Conservation (phyloP, 2,888 invertebrate species). For the Dolichopus griseipennis region DNA sequence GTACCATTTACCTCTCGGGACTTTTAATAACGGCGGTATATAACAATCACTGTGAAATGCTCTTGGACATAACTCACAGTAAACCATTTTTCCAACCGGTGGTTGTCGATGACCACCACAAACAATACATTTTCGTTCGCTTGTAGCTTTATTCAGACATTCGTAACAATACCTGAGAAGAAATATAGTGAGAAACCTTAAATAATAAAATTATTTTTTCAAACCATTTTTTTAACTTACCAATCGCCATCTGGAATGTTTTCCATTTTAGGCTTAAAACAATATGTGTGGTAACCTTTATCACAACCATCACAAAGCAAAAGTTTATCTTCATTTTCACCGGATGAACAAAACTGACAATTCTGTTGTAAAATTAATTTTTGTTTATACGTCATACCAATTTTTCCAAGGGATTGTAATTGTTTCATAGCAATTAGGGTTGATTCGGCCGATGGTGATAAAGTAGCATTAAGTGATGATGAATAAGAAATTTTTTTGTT, state of each 20-base stretch:
- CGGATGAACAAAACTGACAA: conserved; percentile 94
- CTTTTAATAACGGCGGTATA: conserved; percentile 74
- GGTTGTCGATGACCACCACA: conserved; percentile 66
- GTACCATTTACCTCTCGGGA: conserved; percentile 80
- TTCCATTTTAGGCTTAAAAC: conserved; percentile 94
- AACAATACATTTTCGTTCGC: conserved; percentile 87
- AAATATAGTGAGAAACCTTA: background rate
- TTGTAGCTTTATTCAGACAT: conserved; percentile 87
- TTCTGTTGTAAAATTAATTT: conserved; percentile 55
- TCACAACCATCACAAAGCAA: conserved; percentile 96
- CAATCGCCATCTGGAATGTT: conserved; percentile 96
- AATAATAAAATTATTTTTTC: background rate
- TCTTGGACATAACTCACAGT: conserved; percentile 83
- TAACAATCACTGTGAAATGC: conserved; percentile 92
- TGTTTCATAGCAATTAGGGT: background rate
- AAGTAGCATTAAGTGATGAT: conserved; percentile 12
- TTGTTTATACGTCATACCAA: conserved; percentile 30
- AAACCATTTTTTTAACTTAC: conserved; percentile 47
- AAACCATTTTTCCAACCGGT: conserved; percentile 56
- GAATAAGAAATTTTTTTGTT: conserved; percentile 21
- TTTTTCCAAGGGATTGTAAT: background rate
- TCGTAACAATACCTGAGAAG: conserved; percentile 81
- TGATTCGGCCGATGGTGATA: conserved; percentile 28
- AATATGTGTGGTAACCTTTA: conserved; percentile 97
- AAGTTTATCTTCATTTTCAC: conserved; percentile 91